These are phyloP conservation scores for Scaptomyza cyrtandrae DNA, from an alignment of 2,888 invertebrate species.

Conservation along the genomic window DNA sequence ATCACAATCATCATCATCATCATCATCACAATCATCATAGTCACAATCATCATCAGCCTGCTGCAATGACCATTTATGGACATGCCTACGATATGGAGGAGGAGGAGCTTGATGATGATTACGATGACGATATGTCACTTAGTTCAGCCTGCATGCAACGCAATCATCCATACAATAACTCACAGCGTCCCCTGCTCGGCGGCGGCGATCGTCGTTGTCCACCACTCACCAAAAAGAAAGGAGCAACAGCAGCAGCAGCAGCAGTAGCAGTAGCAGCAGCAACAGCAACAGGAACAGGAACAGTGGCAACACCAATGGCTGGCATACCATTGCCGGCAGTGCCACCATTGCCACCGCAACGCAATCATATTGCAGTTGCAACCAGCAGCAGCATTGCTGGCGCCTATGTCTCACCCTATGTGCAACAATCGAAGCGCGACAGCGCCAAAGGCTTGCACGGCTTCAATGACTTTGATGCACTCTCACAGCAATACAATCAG, in stretches of 20 bases:
- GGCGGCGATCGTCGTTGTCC: conserved; percentile 64
- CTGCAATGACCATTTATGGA: conserved; percentile 43
- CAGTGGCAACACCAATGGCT: conserved; percentile 38
- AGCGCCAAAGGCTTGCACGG: conserved; percentile 83
- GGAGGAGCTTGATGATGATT: conserved; percentile 59
- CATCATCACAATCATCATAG: conserved; percentile 34
- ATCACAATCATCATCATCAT: conserved; percentile 38
- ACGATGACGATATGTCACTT: conserved; percentile 64
- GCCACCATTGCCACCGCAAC: conserved; percentile 45
- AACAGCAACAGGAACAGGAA: conserved; percentile 9
- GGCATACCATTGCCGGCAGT: conserved; percentile 46
- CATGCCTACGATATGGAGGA: conserved; percentile 68
- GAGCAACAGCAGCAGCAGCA: conserved; percentile 21
- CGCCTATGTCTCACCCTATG: conserved; percentile 76
- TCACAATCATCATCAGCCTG: conserved; percentile 37
- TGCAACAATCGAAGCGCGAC: conserved; percentile 81
- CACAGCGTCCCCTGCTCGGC: conserved; percentile 82
- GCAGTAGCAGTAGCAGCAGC: background rate
- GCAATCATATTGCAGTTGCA: background rate
- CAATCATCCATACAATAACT: conserved; percentile 83
- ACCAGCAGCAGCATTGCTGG: conserved; percentile 31
- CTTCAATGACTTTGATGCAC: conserved; percentile 84
- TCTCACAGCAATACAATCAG: conserved; percentile 83
- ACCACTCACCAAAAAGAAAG: conserved; percentile 61
- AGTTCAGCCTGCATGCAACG: conserved; percentile 79